A percentile compares a stretch with the other conserved stretches of the same genome.
These are phyloP conservation scores for Ichneumoninae sp. DNA, from an alignment of 2,888 invertebrate species.

Conservation along the genomic window DNA sequence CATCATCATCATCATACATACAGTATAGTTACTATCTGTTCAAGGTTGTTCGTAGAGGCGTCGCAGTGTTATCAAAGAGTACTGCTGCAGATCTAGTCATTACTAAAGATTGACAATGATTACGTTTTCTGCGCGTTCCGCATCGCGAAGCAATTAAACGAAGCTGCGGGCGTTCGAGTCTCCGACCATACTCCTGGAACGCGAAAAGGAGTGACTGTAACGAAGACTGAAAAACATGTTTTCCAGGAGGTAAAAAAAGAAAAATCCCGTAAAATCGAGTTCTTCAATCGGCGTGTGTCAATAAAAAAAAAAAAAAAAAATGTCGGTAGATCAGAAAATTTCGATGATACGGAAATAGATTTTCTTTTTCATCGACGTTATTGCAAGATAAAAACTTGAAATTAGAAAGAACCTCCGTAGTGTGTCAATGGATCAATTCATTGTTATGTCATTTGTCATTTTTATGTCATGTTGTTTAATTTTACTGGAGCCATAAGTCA, in stretches of 20 bases:
- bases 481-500: slow-evolving; percentile 79
- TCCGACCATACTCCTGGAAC: slow-evolving; percentile 13
- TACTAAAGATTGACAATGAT: slow-evolving; percentile 17
- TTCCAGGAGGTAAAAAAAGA: slow-evolving; percentile 1
- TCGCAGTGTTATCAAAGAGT: slow-evolving; percentile 20
- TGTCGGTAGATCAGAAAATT: background rate
- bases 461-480: slow-evolving; percentile 82
- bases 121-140: slow-evolving; percentile 13
- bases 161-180: slow-evolving; percentile 7
- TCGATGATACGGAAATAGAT: slow-evolving; percentile 42
- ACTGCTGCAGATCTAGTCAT: slow-evolving; percentile 59
- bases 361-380: slow-evolving; percentile 39
- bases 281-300: background rate
- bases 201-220: slow-evolving; percentile 38
- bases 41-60: slow-evolving; percentile 7
- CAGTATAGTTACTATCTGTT: background rate
- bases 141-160: slow-evolving; percentile 16
- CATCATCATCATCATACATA: slow-evolving; percentile 11
- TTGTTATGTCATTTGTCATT: slow-evolving; percentile 82
- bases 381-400: background rate
- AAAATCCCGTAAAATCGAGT: background rate
- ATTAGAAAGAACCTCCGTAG: slow-evolving; percentile 58
- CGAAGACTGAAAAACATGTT: slow-evolving; percentile 46
- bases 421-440: slow-evolving; percentile 79
- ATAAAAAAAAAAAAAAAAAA: slow-evolving; percentile 4